Base-by-base conservation (phyloP, 2,113 vertebrate genomes). In the Kryptolebias marmoratus region DNA sequence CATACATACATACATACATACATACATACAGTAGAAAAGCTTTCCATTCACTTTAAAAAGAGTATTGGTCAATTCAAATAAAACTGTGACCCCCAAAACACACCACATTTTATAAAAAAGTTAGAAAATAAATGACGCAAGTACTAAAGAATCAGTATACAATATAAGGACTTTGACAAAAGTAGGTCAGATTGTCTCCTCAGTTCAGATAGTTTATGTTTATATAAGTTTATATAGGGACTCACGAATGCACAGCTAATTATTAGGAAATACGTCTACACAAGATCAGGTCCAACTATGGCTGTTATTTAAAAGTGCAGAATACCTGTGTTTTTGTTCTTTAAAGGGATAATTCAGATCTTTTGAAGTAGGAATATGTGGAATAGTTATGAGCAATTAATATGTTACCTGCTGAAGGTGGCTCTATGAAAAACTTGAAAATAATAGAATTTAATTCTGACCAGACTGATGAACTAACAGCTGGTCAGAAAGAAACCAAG, bases 21-120 rank as follows among this genome's bases (percentile, higher is more conserved):
- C 71, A 85, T 73, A 64, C 79, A 68, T 60, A 81, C 67, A 67
- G 71, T 90, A 89, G 54, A 87, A 90, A 91, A 84, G 55, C 77
- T 60, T 58, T 79, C 49, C 61, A 81, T 74, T 82, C 56, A 69
- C 49, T 14, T 74, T 78, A 87, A 71, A 90, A 87, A 77, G 22
- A 83, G 54, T 53, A 75, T 53, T 68, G 48, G 75, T 60, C 56
- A 68, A 16, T 73, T 78, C 32, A 79, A 81, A 85, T 62, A 69
- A 77, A 87, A 76, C 7, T 36, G 58, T 71, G 75, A 82, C 50
- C 30, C 13, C 63, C 76, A 75, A 84, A 75, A 71, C 36, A 77
- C 59, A 55, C 53, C 10, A 1, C 47, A 8, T 28, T 67, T 62
- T 81, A 88, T 73, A 76, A 75, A 68, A 87, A 84, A 44, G 45